A percentile compares a stretch with the other conserved stretches of the same genome.
Evolutionary conservation across 2,113 vertebrate species (phyloP).

Genomic region (Serinus canaria): DNA sequence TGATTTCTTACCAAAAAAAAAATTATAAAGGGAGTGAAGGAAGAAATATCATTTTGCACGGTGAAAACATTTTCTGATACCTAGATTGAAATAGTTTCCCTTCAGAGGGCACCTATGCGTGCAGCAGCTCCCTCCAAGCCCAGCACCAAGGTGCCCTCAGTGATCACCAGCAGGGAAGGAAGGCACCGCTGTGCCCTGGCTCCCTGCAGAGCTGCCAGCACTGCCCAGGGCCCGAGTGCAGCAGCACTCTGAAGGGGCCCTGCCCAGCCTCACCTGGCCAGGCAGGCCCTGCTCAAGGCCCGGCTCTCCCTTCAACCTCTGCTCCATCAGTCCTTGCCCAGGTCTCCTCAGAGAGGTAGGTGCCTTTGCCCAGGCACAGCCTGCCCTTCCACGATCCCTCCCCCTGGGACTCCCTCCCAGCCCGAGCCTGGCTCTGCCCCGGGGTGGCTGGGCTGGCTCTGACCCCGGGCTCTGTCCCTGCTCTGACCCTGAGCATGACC

Average conservation of each 20-base stretch:
- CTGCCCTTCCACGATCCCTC: not conserved
- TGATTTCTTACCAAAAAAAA: not conserved
- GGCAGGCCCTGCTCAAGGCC: not conserved
- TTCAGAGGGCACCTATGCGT: not conserved
- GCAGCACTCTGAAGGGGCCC: not conserved
- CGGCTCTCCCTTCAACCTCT: not conserved
- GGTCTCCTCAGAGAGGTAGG: not conserved
- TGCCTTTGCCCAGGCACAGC: not conserved
- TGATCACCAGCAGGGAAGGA: not conserved
- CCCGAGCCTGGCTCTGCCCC: not conserved
- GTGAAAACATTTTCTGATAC: not conserved
- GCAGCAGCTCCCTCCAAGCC: not conserved
- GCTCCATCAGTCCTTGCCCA: not conserved
- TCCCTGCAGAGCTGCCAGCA: not conserved
- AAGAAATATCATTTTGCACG: not conserved
- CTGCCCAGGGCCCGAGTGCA: not conserved
- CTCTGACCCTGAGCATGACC: not conserved
- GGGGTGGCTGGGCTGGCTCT: accelerated
- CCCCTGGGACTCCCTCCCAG: not conserved
- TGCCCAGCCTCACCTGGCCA: not conserved
- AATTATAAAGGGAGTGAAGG: too few relatives aligned
- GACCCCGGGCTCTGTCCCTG: accelerated
- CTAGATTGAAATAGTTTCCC: not conserved
- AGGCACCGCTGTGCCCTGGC: not conserved
- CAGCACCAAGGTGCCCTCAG: not conserved